phyloP scores from a whole-genome alignment of 2,797 vertebrate genomes.

The Petrocephalus schoutedeni region DNA sequence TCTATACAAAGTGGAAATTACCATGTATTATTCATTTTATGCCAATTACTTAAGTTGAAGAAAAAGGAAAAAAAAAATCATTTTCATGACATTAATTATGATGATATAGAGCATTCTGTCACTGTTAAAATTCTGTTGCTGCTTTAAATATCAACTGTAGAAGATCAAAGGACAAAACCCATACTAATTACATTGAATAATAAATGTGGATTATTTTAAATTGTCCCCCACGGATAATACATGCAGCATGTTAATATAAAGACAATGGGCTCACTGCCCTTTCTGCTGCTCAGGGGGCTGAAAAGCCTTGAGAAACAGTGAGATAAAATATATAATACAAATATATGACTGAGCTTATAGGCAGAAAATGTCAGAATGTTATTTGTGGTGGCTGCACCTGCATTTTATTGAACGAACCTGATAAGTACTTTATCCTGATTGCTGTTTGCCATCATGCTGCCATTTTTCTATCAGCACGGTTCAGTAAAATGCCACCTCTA shows the following conservation, averaged over 20 bases:
- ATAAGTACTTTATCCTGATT: neutral
- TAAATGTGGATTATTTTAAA: slow-evolving; percentile 7
- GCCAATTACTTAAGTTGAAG: neutral
- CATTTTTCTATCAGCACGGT: neutral
- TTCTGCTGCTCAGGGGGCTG: neutral
- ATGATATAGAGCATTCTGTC: slow-evolving; percentile 3
- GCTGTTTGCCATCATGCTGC: neutral
- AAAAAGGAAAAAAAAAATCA: neutral
- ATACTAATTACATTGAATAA: slow-evolving; percentile 6
- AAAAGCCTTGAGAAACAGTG: neutral
- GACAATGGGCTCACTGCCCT: neutral
- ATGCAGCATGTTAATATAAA: neutral
- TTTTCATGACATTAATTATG: neutral
- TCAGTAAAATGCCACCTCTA: neutral
- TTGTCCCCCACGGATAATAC: neutral
- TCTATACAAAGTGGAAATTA: neutral
- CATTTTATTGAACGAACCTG: neutral
- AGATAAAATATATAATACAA: neutral
- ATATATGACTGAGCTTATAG: neutral
- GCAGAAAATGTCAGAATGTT: neutral
- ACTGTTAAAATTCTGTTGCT: neutral
- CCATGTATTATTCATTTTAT: neutral
- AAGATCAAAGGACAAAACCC: neutral
- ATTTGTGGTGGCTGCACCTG: neutral
- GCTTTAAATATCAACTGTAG: neutral